A percentile compares a stretch with the other conserved stretches of the same genome.
Evolutionary conservation across 2,113 vertebrate genomes (phyloP).

Genomic region (Limanda limanda): DNA sequence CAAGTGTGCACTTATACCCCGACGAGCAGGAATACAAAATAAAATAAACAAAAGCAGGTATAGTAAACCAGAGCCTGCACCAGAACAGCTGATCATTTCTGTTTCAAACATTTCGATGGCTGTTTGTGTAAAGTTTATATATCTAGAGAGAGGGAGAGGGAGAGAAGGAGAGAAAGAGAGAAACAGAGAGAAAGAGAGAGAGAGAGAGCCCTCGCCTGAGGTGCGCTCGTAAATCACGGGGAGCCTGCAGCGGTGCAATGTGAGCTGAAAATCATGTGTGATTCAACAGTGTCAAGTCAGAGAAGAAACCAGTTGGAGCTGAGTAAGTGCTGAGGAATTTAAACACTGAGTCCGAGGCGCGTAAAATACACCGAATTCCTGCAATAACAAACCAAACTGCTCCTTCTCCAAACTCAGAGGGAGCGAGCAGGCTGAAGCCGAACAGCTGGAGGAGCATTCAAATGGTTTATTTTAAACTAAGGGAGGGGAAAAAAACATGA

Average conservation of each 20-base stretch:
- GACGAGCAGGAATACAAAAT: background rate
- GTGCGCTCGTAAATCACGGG: conserved; percentile 68
- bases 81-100: conserved; percentile 35
- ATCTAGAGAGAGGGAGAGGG: conserved; percentile 30
- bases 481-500: background rate
- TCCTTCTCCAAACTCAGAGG: background rate
- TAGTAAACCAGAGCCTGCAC: conserved; percentile 23
- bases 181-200: conserved; percentile 15
- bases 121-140: conserved; percentile 59
- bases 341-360: conserved; percentile 44
- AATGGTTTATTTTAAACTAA: conserved; percentile 2
- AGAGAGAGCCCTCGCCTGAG: conserved; percentile 46
- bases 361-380: conserved; percentile 1
- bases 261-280: conserved; percentile 68
- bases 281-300: conserved; percentile 67
- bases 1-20: conserved; percentile 21
- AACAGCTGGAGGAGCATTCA: background rate
- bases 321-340: conserved; percentile 62
- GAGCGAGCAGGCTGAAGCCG: background rate
- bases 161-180: conserved; percentile 25
- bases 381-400: background rate
- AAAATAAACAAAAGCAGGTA: conserved; percentile 5
- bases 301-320: conserved; percentile 54
- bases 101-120: conserved; percentile 44
- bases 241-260: conserved; percentile 64